Percentiles rank a stretch among this genome's conserved stretches.
Evolutionary conservation across 2,888 invertebrate genomes (phyloP).

Genomic region (Drosophila peninsularis): DNA sequence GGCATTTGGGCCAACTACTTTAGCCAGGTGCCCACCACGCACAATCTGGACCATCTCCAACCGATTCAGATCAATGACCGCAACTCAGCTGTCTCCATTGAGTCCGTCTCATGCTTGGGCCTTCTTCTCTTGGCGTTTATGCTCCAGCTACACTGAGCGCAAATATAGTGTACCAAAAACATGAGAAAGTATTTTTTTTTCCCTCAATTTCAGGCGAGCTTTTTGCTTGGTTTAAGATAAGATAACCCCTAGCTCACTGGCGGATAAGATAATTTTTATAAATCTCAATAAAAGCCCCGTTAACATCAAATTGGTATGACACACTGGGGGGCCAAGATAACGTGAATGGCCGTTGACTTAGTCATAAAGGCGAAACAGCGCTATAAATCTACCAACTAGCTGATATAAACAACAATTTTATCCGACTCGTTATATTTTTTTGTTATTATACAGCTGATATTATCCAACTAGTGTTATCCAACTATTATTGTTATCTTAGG

Average conservation of each 20-base stretch:
- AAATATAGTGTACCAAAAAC: too few relatives aligned
- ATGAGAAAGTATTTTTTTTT: not conserved
- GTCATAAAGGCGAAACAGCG: not conserved
- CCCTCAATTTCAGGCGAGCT: not conserved
- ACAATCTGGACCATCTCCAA: constrained; percentile 70
- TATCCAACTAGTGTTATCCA: not conserved
- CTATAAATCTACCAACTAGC: not conserved
- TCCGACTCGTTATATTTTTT: not conserved
- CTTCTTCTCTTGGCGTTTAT: not conserved
- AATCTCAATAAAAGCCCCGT: not conserved
- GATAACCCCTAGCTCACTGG: not conserved
- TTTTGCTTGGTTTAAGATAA: not conserved
- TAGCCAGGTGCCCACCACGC: constrained; percentile 46
- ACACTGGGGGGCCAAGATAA: not conserved
- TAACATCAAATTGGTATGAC: not conserved
- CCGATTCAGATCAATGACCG: constrained; percentile 6
- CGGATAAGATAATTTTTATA: constrained; percentile 2
- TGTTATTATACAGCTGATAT: not conserved
- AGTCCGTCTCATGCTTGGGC: not conserved
- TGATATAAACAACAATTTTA: not conserved
- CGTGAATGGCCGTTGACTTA: not conserved
- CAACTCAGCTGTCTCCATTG: not conserved
- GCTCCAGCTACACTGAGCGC: not conserved
- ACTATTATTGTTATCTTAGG: too few relatives aligned
- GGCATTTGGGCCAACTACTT: constrained; percentile 82